A percentile compares a stretch with the other conserved stretches of the same genome.
phyloP scores from a whole-genome alignment of 2,113 vertebrate species.

The Polypterus senegalus region DNA sequence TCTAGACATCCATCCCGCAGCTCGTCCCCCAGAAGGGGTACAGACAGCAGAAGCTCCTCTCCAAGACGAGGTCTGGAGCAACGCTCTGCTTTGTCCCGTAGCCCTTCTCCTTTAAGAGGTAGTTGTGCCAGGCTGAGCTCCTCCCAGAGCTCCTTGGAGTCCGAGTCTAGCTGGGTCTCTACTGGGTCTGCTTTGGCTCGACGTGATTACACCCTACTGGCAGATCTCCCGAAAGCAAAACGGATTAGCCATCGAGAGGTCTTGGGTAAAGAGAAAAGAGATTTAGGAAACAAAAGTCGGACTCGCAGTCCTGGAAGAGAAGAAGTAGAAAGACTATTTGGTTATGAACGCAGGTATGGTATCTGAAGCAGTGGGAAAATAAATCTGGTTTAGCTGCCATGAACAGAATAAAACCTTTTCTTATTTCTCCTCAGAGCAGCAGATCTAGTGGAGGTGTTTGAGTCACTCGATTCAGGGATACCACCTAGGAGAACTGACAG shows the following conservation, averaged over 20 bases:
- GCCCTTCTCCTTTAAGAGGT: constrained; percentile 31
- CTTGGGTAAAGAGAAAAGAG: constrained; percentile 16
- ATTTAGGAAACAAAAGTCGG: constrained; percentile 25
- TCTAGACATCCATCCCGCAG: constrained; percentile 16
- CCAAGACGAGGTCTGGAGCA: constrained; percentile 14
- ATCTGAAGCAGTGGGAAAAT: no score
- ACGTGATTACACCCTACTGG: constrained; percentile 69
- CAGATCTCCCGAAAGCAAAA: constrained; percentile 72
- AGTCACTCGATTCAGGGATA: not conserved
- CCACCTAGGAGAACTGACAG: not conserved
- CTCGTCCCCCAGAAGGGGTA: constrained; percentile 27
- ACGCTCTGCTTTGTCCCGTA: constrained; percentile 14
- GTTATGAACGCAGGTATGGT: constrained; percentile 57
- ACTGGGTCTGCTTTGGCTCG: constrained; percentile 47
- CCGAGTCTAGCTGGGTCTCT: constrained; percentile 35
- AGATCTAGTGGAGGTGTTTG: not conserved
- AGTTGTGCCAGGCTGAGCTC: constrained; percentile 30
- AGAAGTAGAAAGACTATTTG: constrained; percentile 84
- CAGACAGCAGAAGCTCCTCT: constrained; percentile 17
- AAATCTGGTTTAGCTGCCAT: no score
- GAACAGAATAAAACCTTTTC: not conserved
- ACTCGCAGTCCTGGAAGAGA: constrained; percentile 54
- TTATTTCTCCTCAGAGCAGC: not conserved
- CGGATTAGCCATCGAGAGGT: constrained; percentile 49
- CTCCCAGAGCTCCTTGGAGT: constrained; percentile 55